These are phyloP conservation scores for Geococcyx californianus DNA, from an alignment of 2,113 vertebrate genomes.

Conservation along the genomic window DNA sequence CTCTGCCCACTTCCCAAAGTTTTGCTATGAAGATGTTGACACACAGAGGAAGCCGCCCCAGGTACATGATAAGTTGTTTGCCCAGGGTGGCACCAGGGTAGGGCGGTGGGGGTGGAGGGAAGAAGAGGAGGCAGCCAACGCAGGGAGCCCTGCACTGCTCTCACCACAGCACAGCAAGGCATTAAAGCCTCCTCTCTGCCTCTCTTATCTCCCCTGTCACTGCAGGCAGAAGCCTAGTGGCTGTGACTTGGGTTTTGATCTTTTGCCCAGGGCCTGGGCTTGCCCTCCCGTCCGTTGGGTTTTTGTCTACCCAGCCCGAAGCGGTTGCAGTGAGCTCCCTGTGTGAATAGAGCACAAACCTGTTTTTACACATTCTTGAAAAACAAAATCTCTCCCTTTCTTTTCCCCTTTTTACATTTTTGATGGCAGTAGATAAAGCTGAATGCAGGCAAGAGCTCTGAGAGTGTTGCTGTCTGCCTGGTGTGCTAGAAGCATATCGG, in stretches of 20 bases:
- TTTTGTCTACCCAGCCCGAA: background rate
- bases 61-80: background rate
- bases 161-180: accelerated
- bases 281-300: background rate
- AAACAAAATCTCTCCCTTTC: background rate
- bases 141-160: background rate
- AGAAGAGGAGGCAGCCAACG: background rate
- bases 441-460: background rate
- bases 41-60: background rate
- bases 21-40: background rate
- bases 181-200: background rate
- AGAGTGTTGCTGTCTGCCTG: background rate
- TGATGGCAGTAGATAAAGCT: background rate
- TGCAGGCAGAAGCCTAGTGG: background rate
- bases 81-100: background rate
- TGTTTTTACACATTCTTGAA: background rate
- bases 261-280: background rate
- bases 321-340: background rate
- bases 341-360: background rate
- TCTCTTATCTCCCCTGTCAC: background rate
- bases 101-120: background rate
- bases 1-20: background rate
- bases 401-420: background rate
- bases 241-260: background rate
- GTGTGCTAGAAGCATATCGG: background rate